phyloP scores from a whole-genome alignment of 2,797 vertebrate species.

The Chrysocyon brachyurus region DNA sequence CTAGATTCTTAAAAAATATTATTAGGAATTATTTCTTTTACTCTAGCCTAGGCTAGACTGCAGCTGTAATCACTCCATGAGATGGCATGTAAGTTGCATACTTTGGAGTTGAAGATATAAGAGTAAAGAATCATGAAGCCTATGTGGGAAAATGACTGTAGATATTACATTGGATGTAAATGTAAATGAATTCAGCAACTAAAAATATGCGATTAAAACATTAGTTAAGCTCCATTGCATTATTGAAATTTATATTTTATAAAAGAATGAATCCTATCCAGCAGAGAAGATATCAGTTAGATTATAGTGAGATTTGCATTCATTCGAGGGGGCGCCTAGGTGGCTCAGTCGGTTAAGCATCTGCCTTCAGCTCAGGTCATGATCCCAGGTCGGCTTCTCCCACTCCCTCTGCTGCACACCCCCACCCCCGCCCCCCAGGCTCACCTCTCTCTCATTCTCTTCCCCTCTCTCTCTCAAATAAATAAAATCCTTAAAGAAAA shows the following conservation, averaged over 20 bases:
- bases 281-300: not conserved
- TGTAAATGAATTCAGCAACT: not conserved
- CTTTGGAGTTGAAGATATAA: not conserved
- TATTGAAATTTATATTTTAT: constrained; percentile 3
- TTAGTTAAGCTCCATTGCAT: not conserved
- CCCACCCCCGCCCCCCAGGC: too few relatives aligned
- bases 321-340: too few relatives aligned
- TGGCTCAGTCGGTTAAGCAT: too few relatives aligned
- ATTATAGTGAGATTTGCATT: not conserved
- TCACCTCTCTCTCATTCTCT: too few relatives aligned
- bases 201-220: not conserved
- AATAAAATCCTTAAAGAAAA: not conserved
- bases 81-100: not conserved
- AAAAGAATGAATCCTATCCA: not conserved
- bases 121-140: not conserved
- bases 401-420: too few relatives aligned
- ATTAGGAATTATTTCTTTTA: not conserved
- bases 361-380: too few relatives aligned
- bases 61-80: not conserved
- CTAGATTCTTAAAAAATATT: not conserved
- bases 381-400: too few relatives aligned
- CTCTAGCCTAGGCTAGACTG: not conserved
- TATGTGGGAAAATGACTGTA: not conserved
- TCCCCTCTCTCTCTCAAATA: too few relatives aligned
- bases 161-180: not conserved